Evolutionary conservation across 2,888 invertebrate genomes (phyloP).

Genomic region (Dyspetes luteomarginatus): DNA sequence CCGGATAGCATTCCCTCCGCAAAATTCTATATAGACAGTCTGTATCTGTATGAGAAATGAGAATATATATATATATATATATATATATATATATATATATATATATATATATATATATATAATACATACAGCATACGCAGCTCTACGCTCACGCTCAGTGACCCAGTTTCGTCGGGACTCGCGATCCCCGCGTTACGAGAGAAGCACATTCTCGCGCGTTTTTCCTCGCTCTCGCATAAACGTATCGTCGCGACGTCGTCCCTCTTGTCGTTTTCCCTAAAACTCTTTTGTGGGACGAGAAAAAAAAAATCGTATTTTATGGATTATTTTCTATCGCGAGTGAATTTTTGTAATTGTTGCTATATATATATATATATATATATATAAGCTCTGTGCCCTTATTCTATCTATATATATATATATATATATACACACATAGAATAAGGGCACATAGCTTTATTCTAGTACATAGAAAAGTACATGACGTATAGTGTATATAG

Average conservation of each 20-base stretch:
- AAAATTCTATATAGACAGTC: constrained; percentile 20
- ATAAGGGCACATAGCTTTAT: too few relatives aligned
- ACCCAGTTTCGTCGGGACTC: constrained; percentile 67
- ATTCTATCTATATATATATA: not conserved
- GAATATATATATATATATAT: not conserved
- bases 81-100: constrained; percentile 4
- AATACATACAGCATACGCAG: constrained; percentile 44
- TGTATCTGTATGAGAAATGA: not conserved
- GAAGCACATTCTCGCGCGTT: constrained; percentile 40
- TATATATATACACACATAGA: not conserved
- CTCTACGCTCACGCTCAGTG: constrained; percentile 62
- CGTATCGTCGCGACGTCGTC: constrained; percentile 50
- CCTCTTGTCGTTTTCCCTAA: not conserved
- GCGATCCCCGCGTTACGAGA: constrained; percentile 42
- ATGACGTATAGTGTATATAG: not conserved
- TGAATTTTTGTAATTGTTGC: not conserved
- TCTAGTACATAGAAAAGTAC: not conserved
- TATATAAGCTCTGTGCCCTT: too few relatives aligned
- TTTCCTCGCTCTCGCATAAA: constrained; percentile 54
- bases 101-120: constrained; percentile 9
- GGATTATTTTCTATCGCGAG: constrained; percentile 15
- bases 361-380: not conserved
- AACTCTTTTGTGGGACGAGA: not conserved
- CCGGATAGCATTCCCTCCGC: constrained; percentile 33
- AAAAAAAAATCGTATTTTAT: not conserved